Percentiles rank a stretch among this genome's conserved stretches.
Evolutionary conservation across 2,113 vertebrate genomes (phyloP).

Genomic region (Nesospiza acunhae): DNA sequence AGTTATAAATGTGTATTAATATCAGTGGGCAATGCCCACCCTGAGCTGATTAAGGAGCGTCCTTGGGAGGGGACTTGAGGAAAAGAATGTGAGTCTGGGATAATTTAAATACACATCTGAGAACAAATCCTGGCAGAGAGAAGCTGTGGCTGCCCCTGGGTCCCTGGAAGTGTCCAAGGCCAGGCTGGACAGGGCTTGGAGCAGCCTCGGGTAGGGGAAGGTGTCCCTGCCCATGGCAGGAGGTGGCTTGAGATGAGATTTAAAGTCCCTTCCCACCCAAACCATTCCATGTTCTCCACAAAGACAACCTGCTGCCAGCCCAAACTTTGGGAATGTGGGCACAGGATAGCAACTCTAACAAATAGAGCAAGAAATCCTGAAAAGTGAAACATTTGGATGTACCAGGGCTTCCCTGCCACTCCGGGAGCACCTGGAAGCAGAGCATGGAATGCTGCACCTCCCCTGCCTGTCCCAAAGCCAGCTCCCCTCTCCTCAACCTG

Average conservation of each 20-base stretch:
- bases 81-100: fast-evolving
- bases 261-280: neutral
- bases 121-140: neutral
- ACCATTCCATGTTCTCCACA: neutral
- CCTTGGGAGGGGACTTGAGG: neutral
- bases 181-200: fast-evolving
- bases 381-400: neutral
- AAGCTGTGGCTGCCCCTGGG: neutral
- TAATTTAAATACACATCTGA: neutral
- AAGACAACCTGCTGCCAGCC: neutral
- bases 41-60: fast-evolving
- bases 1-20: neutral
- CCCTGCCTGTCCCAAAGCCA: neutral
- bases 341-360: neutral
- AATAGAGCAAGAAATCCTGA: fast-evolving
- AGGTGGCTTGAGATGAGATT: fast-evolving
- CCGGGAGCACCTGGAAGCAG: fast-evolving
- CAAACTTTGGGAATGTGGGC: fast-evolving
- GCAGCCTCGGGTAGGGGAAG: fast-evolving
- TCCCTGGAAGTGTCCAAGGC: neutral
- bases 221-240: neutral
- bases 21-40: fast-evolving
- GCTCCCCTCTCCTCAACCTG: neutral
- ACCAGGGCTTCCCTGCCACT: too few relatives aligned
- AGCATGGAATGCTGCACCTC: neutral